Evolutionary conservation across 2,113 vertebrate species (phyloP), one percentile per base, ranked within the genome.

Genomic region (Propithecus coquereli): DNA sequence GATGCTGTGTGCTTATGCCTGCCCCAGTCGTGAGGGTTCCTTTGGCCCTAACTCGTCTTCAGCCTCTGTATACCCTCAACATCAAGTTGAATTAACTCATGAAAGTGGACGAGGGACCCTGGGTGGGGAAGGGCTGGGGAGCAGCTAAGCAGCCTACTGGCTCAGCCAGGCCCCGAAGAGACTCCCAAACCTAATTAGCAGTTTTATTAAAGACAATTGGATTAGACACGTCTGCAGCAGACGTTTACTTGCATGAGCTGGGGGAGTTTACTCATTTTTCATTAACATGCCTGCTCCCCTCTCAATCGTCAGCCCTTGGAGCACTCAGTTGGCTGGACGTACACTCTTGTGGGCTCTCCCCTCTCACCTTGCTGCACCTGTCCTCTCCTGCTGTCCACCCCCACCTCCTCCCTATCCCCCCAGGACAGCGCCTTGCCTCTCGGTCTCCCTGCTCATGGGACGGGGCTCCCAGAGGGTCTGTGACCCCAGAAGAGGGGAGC

Each of bases 201-300:
- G 80, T 97, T 98, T 97, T 94, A 97, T 97, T 97, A 96, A 97
- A 95, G 95, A 97, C 96, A 95, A 95, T 96, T 97, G 96, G 90
- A 97, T 97, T 97, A 97, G 94, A 86, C 4, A 3, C 14, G 1
- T 71, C 81, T 94, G 90, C 90, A 83, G 83, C 71, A 16, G 90
- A 94, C 6, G 32, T 95, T 95, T 95, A 83, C 87, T 96, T 91
- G 94, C 94, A 93, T 18, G 63, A 96, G 66, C 80, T 43, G 73
- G 73, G 90, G 90, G 96, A 81, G 57, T 94, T 85, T 80, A 63
- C 91, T 85, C 89, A 87, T 94, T 88, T 93, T 92, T 89, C 94
- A 74, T 73, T 81, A 65, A 89, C 10, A 27, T 79, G 52, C 34
- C 96, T 66, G 87, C 34, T 95, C 63, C 45, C 52, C 6, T 37